Conservation (phyloP, 2,888 invertebrate species). For the Protonemura montana region DNA sequence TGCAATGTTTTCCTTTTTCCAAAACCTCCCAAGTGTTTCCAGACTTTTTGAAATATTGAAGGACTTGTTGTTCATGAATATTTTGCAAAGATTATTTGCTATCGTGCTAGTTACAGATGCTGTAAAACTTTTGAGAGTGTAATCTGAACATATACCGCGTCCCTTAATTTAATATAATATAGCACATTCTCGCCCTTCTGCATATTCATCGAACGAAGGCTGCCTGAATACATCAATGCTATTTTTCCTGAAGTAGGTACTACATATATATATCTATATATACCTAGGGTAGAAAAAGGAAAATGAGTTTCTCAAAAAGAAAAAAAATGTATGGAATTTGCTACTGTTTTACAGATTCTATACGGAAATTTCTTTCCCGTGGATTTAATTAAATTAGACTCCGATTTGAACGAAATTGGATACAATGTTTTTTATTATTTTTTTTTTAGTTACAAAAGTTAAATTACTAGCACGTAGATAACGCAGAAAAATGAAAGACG, state of each 20-base stretch:
- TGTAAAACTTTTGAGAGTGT: background rate
- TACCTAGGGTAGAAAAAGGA: background rate
- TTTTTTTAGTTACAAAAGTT: background rate
- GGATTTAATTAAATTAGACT: slow-evolving; percentile 5
- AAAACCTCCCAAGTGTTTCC: background rate
- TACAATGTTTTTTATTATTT: background rate
- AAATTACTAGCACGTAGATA: background rate
- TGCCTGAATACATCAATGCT: background rate
- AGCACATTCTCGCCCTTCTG: background rate
- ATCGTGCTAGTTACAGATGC: slow-evolving; percentile 1
- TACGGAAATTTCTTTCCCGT: background rate
- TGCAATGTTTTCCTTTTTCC: background rate
- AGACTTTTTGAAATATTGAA: slow-evolving; percentile 7
- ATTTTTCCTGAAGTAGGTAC: background rate
- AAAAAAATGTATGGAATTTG: background rate
- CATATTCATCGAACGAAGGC: background rate
- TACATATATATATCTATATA: background rate
- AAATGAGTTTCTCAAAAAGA: background rate
- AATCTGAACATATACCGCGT: background rate
- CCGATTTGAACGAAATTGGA: background rate
- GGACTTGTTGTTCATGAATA: slow-evolving; percentile 12
- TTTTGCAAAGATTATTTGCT: background rate
- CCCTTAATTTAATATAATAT: background rate
- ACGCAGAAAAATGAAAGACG: background rate
- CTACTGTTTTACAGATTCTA: background rate